Base-by-base conservation (phyloP, 2,888 invertebrate genomes). In the Cosmopolites sordidus region DNA sequence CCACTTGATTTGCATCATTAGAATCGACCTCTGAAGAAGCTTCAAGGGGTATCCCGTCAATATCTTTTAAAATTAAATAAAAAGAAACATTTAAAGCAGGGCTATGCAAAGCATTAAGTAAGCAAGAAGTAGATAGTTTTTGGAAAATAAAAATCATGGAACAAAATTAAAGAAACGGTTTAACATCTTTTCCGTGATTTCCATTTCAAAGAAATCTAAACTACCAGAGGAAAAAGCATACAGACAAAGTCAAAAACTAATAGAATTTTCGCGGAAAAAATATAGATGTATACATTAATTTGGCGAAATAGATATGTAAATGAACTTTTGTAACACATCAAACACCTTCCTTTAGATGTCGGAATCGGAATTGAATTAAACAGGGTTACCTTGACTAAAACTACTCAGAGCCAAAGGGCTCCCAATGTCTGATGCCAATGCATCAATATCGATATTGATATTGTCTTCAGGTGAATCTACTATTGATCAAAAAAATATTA, bases 31-130 rank as follows among this genome's bases (percentile, higher is more conserved):
- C 62, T 50, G 64, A 61, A 14, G 53, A 47, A 38, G 43, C 41
- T 48, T 63, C 63, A n/a, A 69, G 42, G 42, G 68, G 66, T 33
- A 67, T 63, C 6, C 67, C 69, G 54, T 69, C 67, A 33, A 68
- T 62, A 48, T 67, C 67, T 58, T 67, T 66, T 46, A 65, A 67
- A 54, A 43, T 17, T 17, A 5, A 30, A 40, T 42, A 29, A 29
- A 43, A 38, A 16, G 50, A 43, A 16, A 14, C 15, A 40, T 40
- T 40, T 16, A 16, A 16, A 9, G 15, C 15, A 16, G 15, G 16
- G 14, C 33, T 12, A 33, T 33, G n/a, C n/a, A 33, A 5, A 33
- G 17, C 17, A 37, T 8, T 37, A 37, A 37, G 3, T n/a, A 11
- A 37, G 37, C 37, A n/a, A 37, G 5, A 4, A n/a, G n/a, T n/a